Evolutionary conservation across 2,888 invertebrate species (phyloP), one percentile per base, ranked within the genome.

Genomic region (Diadegma fenestrale): DNA sequence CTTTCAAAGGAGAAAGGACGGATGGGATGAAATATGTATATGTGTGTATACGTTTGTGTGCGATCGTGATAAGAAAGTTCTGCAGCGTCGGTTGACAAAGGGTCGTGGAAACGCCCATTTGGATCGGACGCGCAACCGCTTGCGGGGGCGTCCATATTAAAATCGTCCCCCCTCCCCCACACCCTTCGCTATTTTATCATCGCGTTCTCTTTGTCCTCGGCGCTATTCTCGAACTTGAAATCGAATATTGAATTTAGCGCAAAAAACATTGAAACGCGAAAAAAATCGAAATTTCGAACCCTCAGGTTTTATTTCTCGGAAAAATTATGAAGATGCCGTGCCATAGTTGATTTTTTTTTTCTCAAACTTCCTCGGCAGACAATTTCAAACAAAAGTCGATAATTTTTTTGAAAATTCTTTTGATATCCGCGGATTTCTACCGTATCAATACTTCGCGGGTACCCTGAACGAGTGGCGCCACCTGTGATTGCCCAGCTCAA

Each of bases 111-210:
- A 92, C 93, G 93, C 92, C 93, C 90, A 88, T 86, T 89, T 88
- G 91, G 91, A 91, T 91, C 91, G 91, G 90, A 91, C 91, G 90
- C 89, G 90, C 89, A 91, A 91, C 90, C 90, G 91, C 91, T 91
- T 89, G 92, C 90, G 92, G 89, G 91, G 92, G 92, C 92, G 92
- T 92, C 87, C 92, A 92, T 92, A 92, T 91, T 92, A 90, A 92
- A 92, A 92, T 92, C 88, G 86, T n/a, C 79, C 85, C 84, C 84
- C 83, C 14, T 81, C 76, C 79, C 41, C 84, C 66, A 66, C 22
- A 0, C 26, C 17, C 61, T 17, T 30, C 58, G 22, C 14, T 43
- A 19, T 14, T 71, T 84, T 82, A 86, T 86, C 84, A 83, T 87
- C 87, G 68, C 84, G 87, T 77, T 81, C 80, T 86, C 81, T 86